Evolutionary conservation across 2,797 vertebrate species (phyloP), one percentile per base, ranked within the genome.

Genomic region (Coregonus suidteri): DNA sequence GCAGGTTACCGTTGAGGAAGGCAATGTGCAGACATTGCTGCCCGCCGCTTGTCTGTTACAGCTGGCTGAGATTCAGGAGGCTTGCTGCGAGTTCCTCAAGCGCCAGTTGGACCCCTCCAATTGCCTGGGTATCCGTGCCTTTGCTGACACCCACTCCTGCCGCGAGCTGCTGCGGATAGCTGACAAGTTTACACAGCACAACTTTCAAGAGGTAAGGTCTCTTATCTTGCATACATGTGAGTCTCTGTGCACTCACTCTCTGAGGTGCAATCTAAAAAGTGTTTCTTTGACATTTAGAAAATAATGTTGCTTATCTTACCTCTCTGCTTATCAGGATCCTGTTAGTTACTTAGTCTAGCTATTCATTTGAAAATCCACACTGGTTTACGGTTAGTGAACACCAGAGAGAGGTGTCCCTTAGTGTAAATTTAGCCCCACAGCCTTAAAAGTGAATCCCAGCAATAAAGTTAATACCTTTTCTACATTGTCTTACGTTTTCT

Each of bases 131-230:
- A 99, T 99, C 91, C 94, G 98, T 82, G 98, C 98, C 80, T 99
- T 99, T 31, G 98, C 98, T 0, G 98, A 99, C 89, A 99, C 98
- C 0, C 98, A 99, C 89, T 99, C 98, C 1, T 99, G 98, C 84
- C 95, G 98, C 0, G 98, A 99, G 75, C 93, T 99, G 83, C 95
- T 99, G 76, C 95, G 98, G 81, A 99, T 99, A 41, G 98, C 98
- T 7, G 98, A 99, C 93, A 99, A 99, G 87, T 99, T 99, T 90
- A 99, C 98, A 0, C 98, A 99, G 81, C 98, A 99, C 91, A 99
- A 99, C 87, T 99, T 99, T 86, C 98, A 99, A 87, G 98, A 99
- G 96, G 98, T 99, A 88, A 93, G 93, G n/a, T 18, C 7, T 31
- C 35, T 34, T 34, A 11, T 1, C 37, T 18, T 70, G 7, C 41